Base-by-base conservation (phyloP, 92 coral and sea anemone genomes). In the Phenganax stokvisi region DNA sequence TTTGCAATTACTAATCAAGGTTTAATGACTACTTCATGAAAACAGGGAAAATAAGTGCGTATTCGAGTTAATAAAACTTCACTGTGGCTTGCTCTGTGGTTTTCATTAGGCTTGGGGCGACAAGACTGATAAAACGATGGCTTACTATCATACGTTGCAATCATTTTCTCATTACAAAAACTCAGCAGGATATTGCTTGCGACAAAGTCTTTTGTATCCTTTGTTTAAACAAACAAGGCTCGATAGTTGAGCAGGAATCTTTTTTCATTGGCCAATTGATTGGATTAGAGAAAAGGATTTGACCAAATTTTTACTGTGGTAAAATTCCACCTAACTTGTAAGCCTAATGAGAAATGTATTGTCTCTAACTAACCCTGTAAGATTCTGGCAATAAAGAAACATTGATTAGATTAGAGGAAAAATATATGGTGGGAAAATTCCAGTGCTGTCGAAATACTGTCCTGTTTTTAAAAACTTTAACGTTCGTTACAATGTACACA, bases 161-260 rank as follows among this genome's bases (percentile, higher is more conserved):
- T 54, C 80, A 55, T 75, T 75, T 75, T 75, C 80, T 55, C 20
- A 75, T 75, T 59, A 75, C 80, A 75, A 65, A 75, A 75, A 75
- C 53, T 27, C 66, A 31, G 64, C 31, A 9, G 80, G 64, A 59
- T 55, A 44, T 29, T 52, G 61, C 17, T 55, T 55, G 57, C 12
- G 53, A 56, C 37, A 59, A 27, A 44, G 62, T 47, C 63, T 75
- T 30, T 54, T 51, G 29, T 54, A 58, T 53, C 73, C 15, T 68
- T 68, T 68, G 73, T 68, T 68, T 29, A 12, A 13, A 30, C 7
- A 30, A 68, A 37, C 73, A 68, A 68, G 53, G 73, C 73, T 68
- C 29, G 31, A 52, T 68, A 68, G n/a, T 37, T 68, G 47, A 68
- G 31, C 73, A 68, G 73, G 73, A 68, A 68, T 51, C 30, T 37